Evolutionary conservation across 2,113 vertebrate species (phyloP), one percentile per base, ranked within the genome.

Genomic region (Equus przewalskii): DNA sequence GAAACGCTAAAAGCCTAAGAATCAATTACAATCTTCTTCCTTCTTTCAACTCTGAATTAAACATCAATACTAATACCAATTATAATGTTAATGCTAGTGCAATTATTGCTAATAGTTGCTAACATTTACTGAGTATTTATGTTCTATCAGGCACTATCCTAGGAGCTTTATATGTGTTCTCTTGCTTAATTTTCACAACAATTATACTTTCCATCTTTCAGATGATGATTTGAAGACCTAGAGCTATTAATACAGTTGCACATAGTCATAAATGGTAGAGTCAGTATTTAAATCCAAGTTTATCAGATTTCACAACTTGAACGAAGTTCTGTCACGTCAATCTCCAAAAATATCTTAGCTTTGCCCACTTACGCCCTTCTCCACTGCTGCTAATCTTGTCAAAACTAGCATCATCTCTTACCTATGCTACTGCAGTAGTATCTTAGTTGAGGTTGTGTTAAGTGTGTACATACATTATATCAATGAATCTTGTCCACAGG

Each of bases 61-160:
- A 51, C n/a, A 94, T 56, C 65, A 41, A 33, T 90, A 82, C 1
- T 72, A 83, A 22, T 67, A 87, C 3, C 18, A 92, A 58, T 51
- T 81, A 54, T 26, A 84, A 13, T n/a, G 89, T 13, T 81, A 81
- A 89, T 90, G 15, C 9, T 85, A 67, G 89, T 82, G 26, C 11
- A 90, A 76, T 94, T 94, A 82, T 65, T 96, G 67, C 14, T 96
- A 76, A 90, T 30, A 90, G 54, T 54, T 70, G 51, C 65, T 80
- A 84, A 95, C 46, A 83, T 73, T 88, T 62, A 91, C 81, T 49
- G 7, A 78, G 18, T 72, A 76, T 84, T 83, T 89, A 33, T 83
- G 46, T 65, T 97, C 60, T 67, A 18, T 60, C 85, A 94, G 79
- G 91, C 41, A 73, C 13, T 69, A 16, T 88, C 5, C 18, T 58